These are phyloP conservation scores for Drosophila atripex DNA, from an alignment of 2,888 invertebrate species.

Conservation along the genomic window DNA sequence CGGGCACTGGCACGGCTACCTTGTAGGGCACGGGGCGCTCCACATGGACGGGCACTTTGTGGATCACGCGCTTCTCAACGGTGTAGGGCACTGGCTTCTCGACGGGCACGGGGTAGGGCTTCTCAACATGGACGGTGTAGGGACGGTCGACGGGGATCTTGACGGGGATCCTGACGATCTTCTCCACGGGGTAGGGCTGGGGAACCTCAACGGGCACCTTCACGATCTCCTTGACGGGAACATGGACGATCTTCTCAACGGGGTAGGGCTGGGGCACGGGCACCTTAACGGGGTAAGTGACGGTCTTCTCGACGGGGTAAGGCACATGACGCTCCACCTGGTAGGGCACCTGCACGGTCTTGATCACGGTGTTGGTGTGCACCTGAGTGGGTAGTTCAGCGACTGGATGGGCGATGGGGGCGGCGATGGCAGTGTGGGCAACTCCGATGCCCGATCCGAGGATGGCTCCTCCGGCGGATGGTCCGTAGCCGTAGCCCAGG, in stretches of 20 bases:
- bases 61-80: constrained; percentile 86
- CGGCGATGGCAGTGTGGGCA: constrained; percentile 32
- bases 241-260: constrained; percentile 92
- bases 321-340: constrained; percentile 89
- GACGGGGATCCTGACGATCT: constrained; percentile 87
- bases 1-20: constrained; percentile 87
- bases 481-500: constrained; percentile 85
- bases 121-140: constrained; percentile 86
- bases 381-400: constrained; percentile 84
- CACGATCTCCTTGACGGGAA: constrained; percentile 89
- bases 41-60: constrained; percentile 87
- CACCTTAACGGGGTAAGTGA: constrained; percentile 92
- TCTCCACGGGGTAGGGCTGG: constrained; percentile 85
- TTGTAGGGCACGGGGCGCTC: constrained; percentile 88
- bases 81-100: constrained; percentile 86
- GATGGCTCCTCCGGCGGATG: constrained; percentile 77
- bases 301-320: constrained; percentile 91
- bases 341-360: constrained; percentile 88
- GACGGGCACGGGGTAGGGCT: constrained; percentile 87
- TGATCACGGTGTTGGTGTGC: constrained; percentile 88
- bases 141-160: constrained; percentile 88
- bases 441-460: constrained; percentile 64
- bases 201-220: constrained; percentile 87
- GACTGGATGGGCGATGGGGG: constrained; percentile 79
- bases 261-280: constrained; percentile 91